A percentile compares a stretch with the other conserved stretches of the same genome.
These are phyloP conservation scores for Aleiodes testaceus DNA, from an alignment of 2,888 invertebrate genomes.

Conservation along the genomic window DNA sequence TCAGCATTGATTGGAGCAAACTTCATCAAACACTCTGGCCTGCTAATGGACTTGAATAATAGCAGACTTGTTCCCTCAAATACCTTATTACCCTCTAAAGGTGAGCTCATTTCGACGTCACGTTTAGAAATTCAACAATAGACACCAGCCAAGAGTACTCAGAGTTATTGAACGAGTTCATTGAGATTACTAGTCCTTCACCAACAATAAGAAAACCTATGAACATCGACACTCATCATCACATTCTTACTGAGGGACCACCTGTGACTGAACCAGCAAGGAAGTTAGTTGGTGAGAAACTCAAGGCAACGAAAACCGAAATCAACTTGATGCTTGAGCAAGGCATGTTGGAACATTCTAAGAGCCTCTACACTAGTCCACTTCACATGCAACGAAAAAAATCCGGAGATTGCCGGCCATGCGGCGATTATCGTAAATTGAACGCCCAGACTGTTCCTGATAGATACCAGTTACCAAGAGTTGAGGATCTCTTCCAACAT, in stretches of 20 bases:
- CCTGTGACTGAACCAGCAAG: too few relatives aligned
- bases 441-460: constrained; percentile 34
- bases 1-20: constrained; percentile 43
- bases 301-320: too few relatives aligned
- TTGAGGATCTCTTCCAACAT: constrained; percentile 20
- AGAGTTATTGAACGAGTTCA: too few relatives aligned
- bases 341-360: neutral
- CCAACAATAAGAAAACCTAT: too few relatives aligned
- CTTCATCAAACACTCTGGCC: constrained; percentile 38
- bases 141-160: neutral
- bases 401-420: constrained; percentile 20
- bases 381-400: constrained; percentile 18
- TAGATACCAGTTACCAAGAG: constrained; percentile 20
- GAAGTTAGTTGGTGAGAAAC: too few relatives aligned
- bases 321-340: neutral
- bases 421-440: neutral
- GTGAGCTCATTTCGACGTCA: constrained; percentile 15
- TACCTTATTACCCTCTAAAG: constrained; percentile 24
- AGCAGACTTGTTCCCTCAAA: constrained; percentile 21
- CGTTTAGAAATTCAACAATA: neutral
- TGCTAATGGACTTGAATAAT: constrained; percentile 43
- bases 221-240: too few relatives aligned
- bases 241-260: too few relatives aligned
- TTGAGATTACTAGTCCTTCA: too few relatives aligned
- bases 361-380: constrained; percentile 20